Conservation (phyloP, 1,140 invertebrate species). For the Lepeophtheirus salmonis region DNA sequence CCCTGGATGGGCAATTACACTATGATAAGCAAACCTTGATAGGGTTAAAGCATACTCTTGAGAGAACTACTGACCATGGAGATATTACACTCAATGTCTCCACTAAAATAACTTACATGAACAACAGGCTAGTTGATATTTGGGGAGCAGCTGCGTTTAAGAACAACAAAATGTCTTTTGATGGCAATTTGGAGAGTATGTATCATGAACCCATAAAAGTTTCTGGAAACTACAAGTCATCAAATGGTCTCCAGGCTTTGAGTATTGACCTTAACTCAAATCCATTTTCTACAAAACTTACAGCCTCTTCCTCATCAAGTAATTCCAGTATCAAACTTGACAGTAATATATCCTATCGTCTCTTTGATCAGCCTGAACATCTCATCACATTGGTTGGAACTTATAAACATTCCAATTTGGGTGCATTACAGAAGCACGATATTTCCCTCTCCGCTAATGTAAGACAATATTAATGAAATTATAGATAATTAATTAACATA, state of each 20-base stretch:
- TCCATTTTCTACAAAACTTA: background rate
- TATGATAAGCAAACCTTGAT: background rate
- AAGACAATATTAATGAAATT: too few species aligned
- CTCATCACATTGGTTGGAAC: background rate
- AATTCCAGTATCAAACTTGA: background rate
- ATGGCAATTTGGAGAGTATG: background rate
- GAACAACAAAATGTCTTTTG: background rate
- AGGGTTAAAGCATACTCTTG: background rate
- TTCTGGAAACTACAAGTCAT: background rate
- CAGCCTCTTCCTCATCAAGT: background rate
- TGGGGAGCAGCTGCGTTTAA: background rate
- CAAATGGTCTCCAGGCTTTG: background rate
- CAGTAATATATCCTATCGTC: background rate
- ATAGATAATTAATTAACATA: too few species aligned
- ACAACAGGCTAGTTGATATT: background rate
- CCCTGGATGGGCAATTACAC: background rate
- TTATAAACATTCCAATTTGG: background rate
- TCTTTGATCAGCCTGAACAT: background rate
- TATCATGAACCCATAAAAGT: background rate
- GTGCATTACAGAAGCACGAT: background rate
- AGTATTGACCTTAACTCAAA: background rate
- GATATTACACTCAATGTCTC: too few species aligned
- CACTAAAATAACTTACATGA: background rate
- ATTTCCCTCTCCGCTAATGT: background rate
- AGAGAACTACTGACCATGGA: background rate